Base-by-base conservation (phyloP, 2,888 invertebrate species). In the Hydrotaea cyrtoneurina region DNA sequence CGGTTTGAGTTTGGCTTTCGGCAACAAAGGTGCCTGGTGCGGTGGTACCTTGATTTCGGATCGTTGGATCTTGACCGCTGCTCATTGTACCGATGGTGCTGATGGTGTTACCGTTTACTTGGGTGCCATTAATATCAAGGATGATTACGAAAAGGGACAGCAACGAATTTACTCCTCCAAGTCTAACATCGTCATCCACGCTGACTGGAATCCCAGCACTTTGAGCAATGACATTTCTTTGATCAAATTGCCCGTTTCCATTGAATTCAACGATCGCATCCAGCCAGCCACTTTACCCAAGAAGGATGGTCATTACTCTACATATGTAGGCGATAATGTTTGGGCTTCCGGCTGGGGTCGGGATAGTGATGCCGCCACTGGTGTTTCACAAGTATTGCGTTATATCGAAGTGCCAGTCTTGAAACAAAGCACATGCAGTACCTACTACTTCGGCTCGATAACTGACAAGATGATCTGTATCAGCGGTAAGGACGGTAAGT, bases 401-500 rank as follows among this genome's bases (percentile, higher is more conserved):
- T 90, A 82, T 71, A 87, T 90, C 39, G 87, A 89, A 75, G 86
- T 86, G 53, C 88, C 88, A 13, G 85, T 90, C 36, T 82, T 90
- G 81, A 83, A 75, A 15, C 2, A 86, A 4, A 82, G 85, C n/a
- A 79, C 62, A 0, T 90, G 90, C 81, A 88, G 86, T 8, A 53
- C 7, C 0, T 88, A 86, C 74, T 89, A 86, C 81, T 7, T 79
- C 0, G 87, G 87, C 5, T 0, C 71, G 31, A 83, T 89, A 72
- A 87, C 72, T 55, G 81, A 87, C 3, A 83, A 86, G 0, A 86
- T 87, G 84, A 90, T 93, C 53, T 93, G 93, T 87, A 91, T 92
- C 23, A 90, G 88, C 77, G 92, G 92, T 46, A 87, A 87, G 59
- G 87, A 86, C 2, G 90, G 91, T 31, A 89, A 89, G 80, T 92